Evolutionary conservation across 2,888 invertebrate species (phyloP), one percentile per base, ranked within the genome.

Genomic region (Tinea pellionella): DNA sequence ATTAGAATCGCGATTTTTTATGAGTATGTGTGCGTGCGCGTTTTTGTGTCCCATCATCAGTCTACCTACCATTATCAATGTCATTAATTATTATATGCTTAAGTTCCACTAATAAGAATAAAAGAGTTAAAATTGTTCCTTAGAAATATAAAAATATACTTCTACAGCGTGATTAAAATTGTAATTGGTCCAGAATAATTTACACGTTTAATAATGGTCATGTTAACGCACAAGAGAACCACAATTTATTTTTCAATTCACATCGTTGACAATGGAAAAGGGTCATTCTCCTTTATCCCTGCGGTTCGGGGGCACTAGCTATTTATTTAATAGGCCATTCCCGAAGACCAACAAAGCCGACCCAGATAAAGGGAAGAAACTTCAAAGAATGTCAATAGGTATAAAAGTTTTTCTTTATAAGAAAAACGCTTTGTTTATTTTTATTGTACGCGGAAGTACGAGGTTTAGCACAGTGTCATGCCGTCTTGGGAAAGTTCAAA

Each of bases 311-410:
- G 61, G 63, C 66, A 67, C 67, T 64, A 67, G 64, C 69, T 68
- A 72, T 74, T 72, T 70, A 73, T 73, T 72, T 71, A 71, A 72
- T 73, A 70, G 70, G 68, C 69, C 67, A 68, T 71, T 73, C 66
- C 16, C 29, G 19, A 18, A 15, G 47, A 59, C 47, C 37, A n/a
- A 47, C 59, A 47, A 41, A 59, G 41, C 37, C 18, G 42, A 41
- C 43, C 29, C 15, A 13, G 59, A 59, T 59, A 59, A 42, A 29
- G 59, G 15, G 30, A 59, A 43, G 62, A 67, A 69, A 61, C 68
- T 68, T 67, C 66, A 41, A 64, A 61, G 64, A 65, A 70, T 68
- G 66, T 66, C 68, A 67, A 70, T 68, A 63, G 64, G 62, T 63
- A 24, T 24, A 62, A 66, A 67, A 62, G 29, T 19, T 37, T 37